A percentile compares a stretch with the other conserved stretches of the same genome.
Conservation (phyloP, 2,888 invertebrate genomes). For the Ditylenchus weischeri region DNA sequence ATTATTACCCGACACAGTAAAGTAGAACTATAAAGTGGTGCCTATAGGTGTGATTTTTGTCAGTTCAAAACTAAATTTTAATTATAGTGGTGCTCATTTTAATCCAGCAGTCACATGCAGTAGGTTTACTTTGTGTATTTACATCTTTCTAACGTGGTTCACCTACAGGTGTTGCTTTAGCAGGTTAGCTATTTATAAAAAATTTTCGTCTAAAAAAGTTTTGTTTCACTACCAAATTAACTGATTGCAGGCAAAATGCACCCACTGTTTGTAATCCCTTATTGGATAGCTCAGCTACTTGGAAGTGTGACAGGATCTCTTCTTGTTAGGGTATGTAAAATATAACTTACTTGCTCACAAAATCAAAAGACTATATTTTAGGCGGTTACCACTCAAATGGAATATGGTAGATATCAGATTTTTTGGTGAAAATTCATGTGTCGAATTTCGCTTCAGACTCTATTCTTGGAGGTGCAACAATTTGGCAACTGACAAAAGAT, state of each 20-base stretch:
- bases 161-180: too few relatives aligned
- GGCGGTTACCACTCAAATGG: conserved; percentile 28
- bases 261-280: conserved; percentile 27
- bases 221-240: neutral
- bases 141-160: too few relatives aligned
- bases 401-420: conserved; percentile 16
- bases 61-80: neutral
- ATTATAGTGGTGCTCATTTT: conserved; percentile 61
- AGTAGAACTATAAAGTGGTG: too few relatives aligned
- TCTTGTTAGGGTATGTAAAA: conserved; percentile 22
- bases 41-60: too few relatives aligned
- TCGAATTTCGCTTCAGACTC: neutral
- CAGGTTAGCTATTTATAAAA: too few relatives aligned
- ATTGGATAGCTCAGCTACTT: conserved; percentile 55
- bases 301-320: conserved; percentile 47
- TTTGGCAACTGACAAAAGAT: conserved; percentile 13
- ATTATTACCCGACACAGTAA: too few relatives aligned
- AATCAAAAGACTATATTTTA: conserved; percentile 10
- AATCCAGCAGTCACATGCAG: conserved; percentile 61
- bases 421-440: too few relatives aligned
- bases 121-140: too few relatives aligned
- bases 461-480: conserved; percentile 36
- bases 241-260: conserved; percentile 38
- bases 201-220: conserved; percentile 40
- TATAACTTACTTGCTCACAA: neutral